phyloP scores from a whole-genome alignment of 2,888 invertebrate genomes.

The Trichogramma dendrolimi region DNA sequence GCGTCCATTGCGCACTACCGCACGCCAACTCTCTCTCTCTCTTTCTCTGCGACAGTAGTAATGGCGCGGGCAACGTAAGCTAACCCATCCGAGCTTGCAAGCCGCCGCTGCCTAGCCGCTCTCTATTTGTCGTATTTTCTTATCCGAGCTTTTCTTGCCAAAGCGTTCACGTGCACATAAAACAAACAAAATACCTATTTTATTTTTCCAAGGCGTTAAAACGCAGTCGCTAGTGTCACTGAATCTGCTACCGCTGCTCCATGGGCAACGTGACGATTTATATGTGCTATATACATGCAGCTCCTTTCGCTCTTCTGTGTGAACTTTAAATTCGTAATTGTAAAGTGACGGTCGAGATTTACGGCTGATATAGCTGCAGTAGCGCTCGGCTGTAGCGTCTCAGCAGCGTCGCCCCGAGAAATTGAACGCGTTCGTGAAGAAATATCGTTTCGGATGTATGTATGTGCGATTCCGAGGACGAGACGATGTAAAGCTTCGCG shows the following conservation, averaged over 20 bases:
- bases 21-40: slow-evolving; percentile 9
- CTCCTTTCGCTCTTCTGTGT: too few species aligned
- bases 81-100: background rate
- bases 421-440: slow-evolving; percentile 12
- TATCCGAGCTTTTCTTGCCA: too few species aligned
- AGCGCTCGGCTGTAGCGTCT: background rate
- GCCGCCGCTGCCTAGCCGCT: background rate
- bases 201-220: too few species aligned
- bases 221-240: background rate
- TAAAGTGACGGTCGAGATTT: slow-evolving; percentile 11
- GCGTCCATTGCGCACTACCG: slow-evolving; percentile 4
- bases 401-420: background rate
- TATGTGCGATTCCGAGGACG: background rate
- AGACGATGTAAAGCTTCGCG: slow-evolving; percentile 1
- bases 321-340: slow-evolving; percentile 12
- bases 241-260: background rate
- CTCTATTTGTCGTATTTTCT: too few species aligned
- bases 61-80: background rate
- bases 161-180: too few species aligned
- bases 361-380: slow-evolving; percentile 4
- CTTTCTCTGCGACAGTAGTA: background rate
- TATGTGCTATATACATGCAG: too few species aligned
- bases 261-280: background rate
- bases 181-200: too few species aligned
- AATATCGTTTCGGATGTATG: slow-evolving; percentile 21